Percentiles rank a stretch among this genome's conserved stretches.
phyloP scores from a whole-genome alignment of 2,797 vertebrate genomes.

The Clarias pachynema region DNA sequence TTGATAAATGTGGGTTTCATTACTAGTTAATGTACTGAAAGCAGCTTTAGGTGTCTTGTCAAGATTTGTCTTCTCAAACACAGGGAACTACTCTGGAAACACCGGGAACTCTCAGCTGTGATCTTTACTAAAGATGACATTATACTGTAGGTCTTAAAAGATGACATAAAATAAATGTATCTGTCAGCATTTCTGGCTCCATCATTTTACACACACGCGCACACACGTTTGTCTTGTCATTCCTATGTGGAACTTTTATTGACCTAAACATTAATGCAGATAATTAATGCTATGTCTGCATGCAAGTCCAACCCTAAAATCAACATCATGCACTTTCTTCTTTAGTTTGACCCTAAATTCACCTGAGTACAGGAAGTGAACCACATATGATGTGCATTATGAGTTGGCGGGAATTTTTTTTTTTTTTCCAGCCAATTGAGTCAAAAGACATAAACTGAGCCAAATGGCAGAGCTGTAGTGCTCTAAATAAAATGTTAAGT shows the following conservation, averaged over 20 bases:
- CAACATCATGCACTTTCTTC: not conserved
- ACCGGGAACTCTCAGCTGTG: not conserved
- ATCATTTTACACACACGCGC: not conserved
- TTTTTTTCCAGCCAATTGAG: not conserved
- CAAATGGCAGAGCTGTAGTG: not conserved
- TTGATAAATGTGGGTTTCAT: no score
- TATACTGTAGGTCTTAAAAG: constrained; percentile 15
- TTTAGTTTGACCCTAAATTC: not conserved
- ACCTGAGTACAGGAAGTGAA: not conserved
- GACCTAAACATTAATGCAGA: not conserved
- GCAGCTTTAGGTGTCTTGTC: not conserved
- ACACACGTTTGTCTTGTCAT: not conserved
- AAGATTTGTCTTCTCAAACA: not conserved
- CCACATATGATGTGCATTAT: not conserved
- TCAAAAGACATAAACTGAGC: not conserved
- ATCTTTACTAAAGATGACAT: constrained; percentile 15
- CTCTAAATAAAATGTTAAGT: not conserved
- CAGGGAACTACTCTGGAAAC: not conserved
- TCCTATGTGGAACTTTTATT: not conserved
- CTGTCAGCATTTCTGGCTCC: constrained; percentile 2
- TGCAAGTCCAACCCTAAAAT: not conserved
- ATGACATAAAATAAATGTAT: constrained; percentile 31
- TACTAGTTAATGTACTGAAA: no score
- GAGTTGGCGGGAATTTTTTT: not conserved
- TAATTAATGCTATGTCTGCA: not conserved